A percentile compares a stretch with the other conserved stretches of the same genome.
phyloP scores from a whole-genome alignment of 2,888 invertebrate species.

The Cheiracanthium punctorium region DNA sequence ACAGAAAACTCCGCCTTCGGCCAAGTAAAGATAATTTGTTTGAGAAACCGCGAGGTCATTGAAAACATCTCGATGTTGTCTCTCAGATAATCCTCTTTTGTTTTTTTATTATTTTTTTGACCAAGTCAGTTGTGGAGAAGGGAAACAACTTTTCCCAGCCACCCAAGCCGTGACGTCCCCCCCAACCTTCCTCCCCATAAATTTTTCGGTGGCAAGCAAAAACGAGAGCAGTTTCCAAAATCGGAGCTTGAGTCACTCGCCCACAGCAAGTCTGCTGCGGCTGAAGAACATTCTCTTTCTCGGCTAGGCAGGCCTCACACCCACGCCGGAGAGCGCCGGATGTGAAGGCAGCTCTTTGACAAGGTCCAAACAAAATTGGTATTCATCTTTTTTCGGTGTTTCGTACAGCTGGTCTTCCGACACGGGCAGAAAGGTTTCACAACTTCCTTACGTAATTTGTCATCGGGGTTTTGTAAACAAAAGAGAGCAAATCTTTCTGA shows the following conservation, averaged over 20 bases:
- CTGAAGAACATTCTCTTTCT: neutral
- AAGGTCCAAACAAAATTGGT: conserved; percentile 60
- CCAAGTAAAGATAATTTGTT: neutral
- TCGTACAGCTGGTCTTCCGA: neutral
- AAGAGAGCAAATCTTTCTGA: too few relatives aligned
- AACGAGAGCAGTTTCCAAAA: conserved; percentile 54
- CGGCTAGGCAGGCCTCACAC: neutral
- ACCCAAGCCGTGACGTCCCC: neutral
- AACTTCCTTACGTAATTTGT: neutral
- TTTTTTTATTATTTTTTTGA: too few relatives aligned
- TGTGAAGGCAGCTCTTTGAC: conserved; percentile 41
- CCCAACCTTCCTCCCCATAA: neutral
- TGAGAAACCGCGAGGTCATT: neutral
- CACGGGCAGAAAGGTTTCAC: neutral
- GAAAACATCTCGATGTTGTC: neutral
- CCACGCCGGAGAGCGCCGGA: conserved; percentile 42
- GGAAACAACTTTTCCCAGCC: neutral
- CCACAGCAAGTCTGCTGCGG: conserved; percentile 54
- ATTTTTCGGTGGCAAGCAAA: neutral
- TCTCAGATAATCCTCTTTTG: neutral
- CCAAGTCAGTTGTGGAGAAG: neutral
- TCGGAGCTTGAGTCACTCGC: conserved; percentile 63
- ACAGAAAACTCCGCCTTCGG: too few relatives aligned
- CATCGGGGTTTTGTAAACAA: too few relatives aligned
- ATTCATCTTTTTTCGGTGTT: conserved; percentile 28